Percentiles rank a stretch among this genome's conserved stretches.
phyloP scores from a whole-genome alignment of 2,888 invertebrate species.

The Archips xylosteana region DNA sequence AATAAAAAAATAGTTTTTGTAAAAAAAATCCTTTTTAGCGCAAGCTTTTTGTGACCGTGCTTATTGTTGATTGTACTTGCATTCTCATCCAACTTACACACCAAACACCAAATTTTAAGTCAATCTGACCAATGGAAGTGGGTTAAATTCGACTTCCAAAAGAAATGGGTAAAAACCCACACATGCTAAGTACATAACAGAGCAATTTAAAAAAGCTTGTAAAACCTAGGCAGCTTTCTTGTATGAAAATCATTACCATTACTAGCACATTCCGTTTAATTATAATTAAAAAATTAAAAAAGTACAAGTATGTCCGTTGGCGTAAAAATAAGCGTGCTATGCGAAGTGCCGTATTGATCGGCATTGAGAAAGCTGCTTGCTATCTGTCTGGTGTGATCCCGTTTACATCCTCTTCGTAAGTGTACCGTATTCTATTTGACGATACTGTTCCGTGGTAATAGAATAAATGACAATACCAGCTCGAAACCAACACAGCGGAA shows the following conservation, averaged over 20 bases:
- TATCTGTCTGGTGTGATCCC: conserved; percentile 36
- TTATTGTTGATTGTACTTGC: no score
- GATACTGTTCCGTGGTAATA: conserved; percentile 24
- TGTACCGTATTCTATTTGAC: conserved; percentile 26
- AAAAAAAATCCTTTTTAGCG: no score
- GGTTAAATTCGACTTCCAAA: no score
- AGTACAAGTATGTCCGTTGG: background rate
- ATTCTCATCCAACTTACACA: no score
- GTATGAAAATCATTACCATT: background rate
- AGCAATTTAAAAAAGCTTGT: no score
- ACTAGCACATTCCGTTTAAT: background rate
- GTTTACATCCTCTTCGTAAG: conserved; percentile 7
- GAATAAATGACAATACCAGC: conserved; percentile 25
- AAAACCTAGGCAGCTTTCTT: no score
- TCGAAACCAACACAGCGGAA: conserved; percentile 2
- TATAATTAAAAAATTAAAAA: background rate
- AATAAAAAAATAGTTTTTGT: no score
- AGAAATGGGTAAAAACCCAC: no score
- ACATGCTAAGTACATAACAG: no score
- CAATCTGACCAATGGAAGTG: no score
- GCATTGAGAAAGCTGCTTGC: conserved; percentile 16
- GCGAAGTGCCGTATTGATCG: conserved; percentile 1
- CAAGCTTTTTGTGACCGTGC: no score
- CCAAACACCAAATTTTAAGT: no score
- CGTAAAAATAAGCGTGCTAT: background rate